Evolutionary conservation across 2,113 vertebrate species (phyloP).

Genomic region (Colossoma macropomum): DNA sequence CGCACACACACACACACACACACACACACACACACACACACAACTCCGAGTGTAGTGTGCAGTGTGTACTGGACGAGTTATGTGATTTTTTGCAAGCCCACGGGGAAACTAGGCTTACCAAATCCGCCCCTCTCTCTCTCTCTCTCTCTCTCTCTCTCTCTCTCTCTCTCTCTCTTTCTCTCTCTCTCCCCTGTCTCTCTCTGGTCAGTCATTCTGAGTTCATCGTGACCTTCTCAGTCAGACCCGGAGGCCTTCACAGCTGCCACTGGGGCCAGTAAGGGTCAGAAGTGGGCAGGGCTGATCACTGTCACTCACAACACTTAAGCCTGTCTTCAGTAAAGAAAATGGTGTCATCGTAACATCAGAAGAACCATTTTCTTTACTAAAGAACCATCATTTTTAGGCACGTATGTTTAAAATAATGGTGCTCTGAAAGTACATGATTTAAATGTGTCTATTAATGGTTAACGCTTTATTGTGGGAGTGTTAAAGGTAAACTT

Average conservation of each 20-base stretch:
- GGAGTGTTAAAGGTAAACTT: too few relatives aligned
- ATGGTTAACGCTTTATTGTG: too few relatives aligned
- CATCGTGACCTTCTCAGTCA: slow-evolving; percentile 38
- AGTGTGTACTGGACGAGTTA: not conserved
- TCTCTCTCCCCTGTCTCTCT: not conserved
- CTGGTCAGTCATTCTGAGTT: slow-evolving; percentile 28
- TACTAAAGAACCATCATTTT: too few relatives aligned
- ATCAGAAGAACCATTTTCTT: too few relatives aligned
- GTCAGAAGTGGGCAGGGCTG: not conserved
- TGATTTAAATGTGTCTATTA: too few relatives aligned
- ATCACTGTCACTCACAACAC: slow-evolving; percentile 8
- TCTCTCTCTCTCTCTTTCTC: slow-evolving; percentile 20
- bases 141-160: slow-evolving; percentile 15
- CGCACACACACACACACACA: slow-evolving; percentile 20
- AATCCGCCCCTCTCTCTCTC: slow-evolving; percentile 1
- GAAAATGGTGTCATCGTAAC: too few relatives aligned
- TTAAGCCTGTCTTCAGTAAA: too few relatives aligned
- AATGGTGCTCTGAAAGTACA: too few relatives aligned
- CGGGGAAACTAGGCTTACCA: slow-evolving; percentile 21
- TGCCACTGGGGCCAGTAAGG: not conserved
- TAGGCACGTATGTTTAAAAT: too few relatives aligned
- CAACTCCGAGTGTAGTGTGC: not conserved
- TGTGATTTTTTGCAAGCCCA: slow-evolving; percentile 26
- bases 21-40: not conserved
- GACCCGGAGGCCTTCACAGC: slow-evolving; percentile 22